Conservation (phyloP, 2,797 vertebrate genomes). For the Labeo calbasu region DNA sequence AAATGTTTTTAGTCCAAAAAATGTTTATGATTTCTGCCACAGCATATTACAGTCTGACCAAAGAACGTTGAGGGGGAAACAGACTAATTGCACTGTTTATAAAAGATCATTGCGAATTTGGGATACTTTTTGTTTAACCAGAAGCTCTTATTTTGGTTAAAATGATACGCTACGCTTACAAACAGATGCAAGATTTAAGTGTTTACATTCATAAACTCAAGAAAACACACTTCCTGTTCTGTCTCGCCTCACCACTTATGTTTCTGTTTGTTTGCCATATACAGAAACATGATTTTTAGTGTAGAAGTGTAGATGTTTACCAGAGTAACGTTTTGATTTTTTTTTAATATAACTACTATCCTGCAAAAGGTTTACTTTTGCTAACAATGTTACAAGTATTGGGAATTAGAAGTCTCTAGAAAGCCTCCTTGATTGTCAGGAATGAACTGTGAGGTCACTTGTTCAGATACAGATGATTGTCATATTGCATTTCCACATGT, state of each 20-base stretch:
- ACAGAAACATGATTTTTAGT: neutral
- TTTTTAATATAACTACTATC: neutral
- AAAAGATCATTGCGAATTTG: conserved; percentile 59
- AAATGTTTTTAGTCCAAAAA: conserved; percentile 62
- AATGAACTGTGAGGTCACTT: neutral
- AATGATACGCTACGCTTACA: conserved; percentile 1
- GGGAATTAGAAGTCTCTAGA: neutral
- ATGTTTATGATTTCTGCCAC: conserved; percentile 69
- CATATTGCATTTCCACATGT: conserved; percentile 12
- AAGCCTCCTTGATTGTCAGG: neutral
- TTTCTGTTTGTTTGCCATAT: neutral
- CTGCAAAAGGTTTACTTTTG: neutral
- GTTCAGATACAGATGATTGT: conserved; percentile 17
- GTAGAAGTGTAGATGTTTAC: neutral
- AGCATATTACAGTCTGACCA: conserved; percentile 58
- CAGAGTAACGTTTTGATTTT: neutral
- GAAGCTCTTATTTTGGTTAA: conserved; percentile 51
- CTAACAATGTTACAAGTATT: neutral
- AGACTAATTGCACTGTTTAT: conserved; percentile 69
- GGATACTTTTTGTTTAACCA: conserved; percentile 59
- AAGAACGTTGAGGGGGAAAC: conserved; percentile 62
- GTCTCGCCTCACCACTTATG: neutral
- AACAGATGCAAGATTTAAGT: conserved; percentile 35
- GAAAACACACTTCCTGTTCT: neutral
- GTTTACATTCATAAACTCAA: conserved; percentile 47